Conservation (phyloP, 2,113 vertebrate genomes). For the Oostethus manadensis region DNA sequence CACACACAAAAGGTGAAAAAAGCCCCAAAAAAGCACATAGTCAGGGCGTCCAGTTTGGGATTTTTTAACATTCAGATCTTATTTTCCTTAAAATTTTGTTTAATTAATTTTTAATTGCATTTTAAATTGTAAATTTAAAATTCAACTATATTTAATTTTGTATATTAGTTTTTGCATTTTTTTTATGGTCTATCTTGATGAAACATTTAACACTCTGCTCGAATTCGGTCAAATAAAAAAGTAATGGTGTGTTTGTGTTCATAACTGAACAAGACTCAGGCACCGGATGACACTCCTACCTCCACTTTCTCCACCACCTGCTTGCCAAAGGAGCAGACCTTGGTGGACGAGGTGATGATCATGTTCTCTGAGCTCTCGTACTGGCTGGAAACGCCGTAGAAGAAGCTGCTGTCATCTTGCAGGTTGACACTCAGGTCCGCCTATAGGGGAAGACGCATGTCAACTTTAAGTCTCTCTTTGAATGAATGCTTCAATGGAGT, state of each 20-base stretch:
- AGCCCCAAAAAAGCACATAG: too few species aligned
- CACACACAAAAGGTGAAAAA: too few species aligned
- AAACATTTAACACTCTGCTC: too few species aligned
- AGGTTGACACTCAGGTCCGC: conserved; percentile 89
- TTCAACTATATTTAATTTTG: too few species aligned
- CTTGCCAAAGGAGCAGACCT: conserved; percentile 96
- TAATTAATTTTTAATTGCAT: not conserved
- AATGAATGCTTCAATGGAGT: not conserved
- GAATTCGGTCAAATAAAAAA: not conserved
- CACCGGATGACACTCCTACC: conserved; percentile 56
- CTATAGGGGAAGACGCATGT: conserved; percentile 53
- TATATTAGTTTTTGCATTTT: too few species aligned
- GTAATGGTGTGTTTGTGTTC: not conserved
- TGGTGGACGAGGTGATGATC: conserved; percentile 94
- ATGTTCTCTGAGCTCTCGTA: conserved; percentile 92
- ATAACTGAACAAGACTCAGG: not conserved
- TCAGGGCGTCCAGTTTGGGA: too few species aligned
- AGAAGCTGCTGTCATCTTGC: conserved; percentile 87
- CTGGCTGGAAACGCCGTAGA: conserved; percentile 93
- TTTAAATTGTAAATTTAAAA: not conserved
- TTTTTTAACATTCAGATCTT: too few species aligned
- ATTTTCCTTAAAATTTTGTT: too few species aligned
- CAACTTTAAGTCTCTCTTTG: not conserved
- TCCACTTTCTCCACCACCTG: conserved; percentile 97
- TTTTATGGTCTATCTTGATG: too few species aligned